These are phyloP conservation scores for Temnothorax nylanderi DNA, from an alignment of 1,140 invertebrate genomes.

Conservation along the genomic window DNA sequence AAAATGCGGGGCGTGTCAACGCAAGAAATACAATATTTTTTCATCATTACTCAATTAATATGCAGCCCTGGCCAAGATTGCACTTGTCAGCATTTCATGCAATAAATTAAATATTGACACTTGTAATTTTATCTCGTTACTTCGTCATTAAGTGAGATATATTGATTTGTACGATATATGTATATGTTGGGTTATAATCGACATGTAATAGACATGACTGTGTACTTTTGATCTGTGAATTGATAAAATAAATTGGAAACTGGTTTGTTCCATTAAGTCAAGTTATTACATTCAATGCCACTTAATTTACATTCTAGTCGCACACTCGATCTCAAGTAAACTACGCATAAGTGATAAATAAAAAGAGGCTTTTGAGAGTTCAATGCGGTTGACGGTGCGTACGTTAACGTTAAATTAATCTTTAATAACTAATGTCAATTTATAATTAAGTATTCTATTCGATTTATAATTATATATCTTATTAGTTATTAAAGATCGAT, in stretches of 20 bases:
- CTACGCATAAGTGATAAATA: too few species aligned
- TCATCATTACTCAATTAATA: not conserved
- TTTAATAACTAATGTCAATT: too few species aligned
- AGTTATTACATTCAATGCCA: not conserved
- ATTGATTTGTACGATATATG: not conserved
- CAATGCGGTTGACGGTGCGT: too few species aligned
- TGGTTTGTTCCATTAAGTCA: not conserved
- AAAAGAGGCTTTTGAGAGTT: too few species aligned
- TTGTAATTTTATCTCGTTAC: not conserved
- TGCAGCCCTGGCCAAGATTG: not conserved
- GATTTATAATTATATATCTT: too few species aligned
- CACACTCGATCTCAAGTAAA: not conserved
- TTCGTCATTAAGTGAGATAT: not conserved
- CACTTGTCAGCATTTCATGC: not conserved
- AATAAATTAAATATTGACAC: not conserved
- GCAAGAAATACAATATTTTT: not conserved
- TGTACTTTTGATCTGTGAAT: not conserved
- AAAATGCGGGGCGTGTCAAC: not conserved
- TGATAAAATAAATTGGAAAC: not conserved
- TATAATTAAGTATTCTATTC: too few species aligned
- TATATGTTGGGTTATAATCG: not conserved
- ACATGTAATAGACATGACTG: not conserved
- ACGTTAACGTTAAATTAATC: too few species aligned
- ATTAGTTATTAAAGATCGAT: too few species aligned
- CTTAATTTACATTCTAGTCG: slow-evolving; percentile 5